Percentiles rank a stretch among this genome's conserved stretches.
Conservation (phyloP, 2,888 invertebrate genomes). For the Cephus runcator region DNA sequence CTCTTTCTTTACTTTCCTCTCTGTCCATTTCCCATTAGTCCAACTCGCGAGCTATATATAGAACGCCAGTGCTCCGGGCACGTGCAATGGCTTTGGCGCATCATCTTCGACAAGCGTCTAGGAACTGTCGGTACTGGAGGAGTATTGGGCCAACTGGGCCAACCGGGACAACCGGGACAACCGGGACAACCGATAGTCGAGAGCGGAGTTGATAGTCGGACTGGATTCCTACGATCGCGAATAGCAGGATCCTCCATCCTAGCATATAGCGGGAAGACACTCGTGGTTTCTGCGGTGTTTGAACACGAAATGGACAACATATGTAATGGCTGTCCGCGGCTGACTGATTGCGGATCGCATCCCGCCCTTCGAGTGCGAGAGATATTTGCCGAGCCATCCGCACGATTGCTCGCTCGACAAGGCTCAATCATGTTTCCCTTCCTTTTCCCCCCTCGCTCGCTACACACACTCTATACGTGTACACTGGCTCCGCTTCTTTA, state of each 20-base stretch:
- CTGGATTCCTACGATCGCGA: constrained; percentile 18
- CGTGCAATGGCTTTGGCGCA: no score
- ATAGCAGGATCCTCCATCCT: no score
- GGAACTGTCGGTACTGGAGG: no score
- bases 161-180: no score
- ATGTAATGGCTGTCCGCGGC: constrained; percentile 57
- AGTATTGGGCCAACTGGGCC: no score
- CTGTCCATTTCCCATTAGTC: no score
- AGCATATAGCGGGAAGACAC: constrained; percentile 20
- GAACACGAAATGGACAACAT: constrained; percentile 63
- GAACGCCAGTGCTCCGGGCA: no score
- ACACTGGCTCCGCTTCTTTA: not conserved
- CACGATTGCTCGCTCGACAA: constrained; percentile 54
- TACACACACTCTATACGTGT: not conserved
- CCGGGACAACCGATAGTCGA: no score
- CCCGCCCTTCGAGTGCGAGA: constrained; percentile 11
- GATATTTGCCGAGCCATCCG: constrained; percentile 59
- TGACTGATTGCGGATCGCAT: constrained; percentile 53
- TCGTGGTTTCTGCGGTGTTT: constrained; percentile 48
- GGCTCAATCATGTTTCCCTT: constrained; percentile 46
- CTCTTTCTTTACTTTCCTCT: no score
- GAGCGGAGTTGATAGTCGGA: no score
- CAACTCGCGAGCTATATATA: no score
- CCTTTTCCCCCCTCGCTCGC: constrained; percentile 16
- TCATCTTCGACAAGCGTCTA: no score